These are phyloP conservation scores for Ostrea denselamellosa DNA, from an alignment of 1,140 invertebrate genomes.

Conservation along the genomic window DNA sequence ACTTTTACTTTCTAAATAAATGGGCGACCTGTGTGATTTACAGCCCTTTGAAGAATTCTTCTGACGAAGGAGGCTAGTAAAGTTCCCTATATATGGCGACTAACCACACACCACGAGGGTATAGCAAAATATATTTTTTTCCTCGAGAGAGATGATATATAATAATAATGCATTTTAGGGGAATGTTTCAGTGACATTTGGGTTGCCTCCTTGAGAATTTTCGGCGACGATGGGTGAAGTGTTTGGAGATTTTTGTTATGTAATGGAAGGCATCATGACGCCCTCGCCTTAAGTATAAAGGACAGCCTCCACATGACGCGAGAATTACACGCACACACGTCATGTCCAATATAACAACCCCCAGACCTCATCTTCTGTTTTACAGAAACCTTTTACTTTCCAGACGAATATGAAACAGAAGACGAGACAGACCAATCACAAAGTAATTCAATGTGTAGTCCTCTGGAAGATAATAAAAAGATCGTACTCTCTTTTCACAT, in stretches of 20 bases:
- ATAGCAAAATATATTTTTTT: conserved; percentile 12
- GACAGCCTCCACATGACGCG: conserved; percentile 22
- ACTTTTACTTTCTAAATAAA: conserved; percentile 34
- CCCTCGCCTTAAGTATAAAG: conserved; percentile 12
- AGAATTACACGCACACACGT: conserved; percentile 12
- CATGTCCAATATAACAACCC: conserved; percentile 25
- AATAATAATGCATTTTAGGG: conserved; percentile 19
- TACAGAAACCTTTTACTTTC: conserved; percentile 13
- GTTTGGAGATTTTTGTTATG: conserved; percentile 11
- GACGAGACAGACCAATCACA: conserved; percentile 15
- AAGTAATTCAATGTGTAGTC: background rate
- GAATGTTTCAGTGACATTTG: conserved; percentile 27
- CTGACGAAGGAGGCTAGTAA: conserved; percentile 27
- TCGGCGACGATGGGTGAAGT: conserved; percentile 22
- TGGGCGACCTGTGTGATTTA: conserved; percentile 36
- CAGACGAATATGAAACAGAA: background rate
- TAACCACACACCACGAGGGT: conserved; percentile 28
- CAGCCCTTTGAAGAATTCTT: conserved; percentile 39
- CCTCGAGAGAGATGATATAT: background rate
- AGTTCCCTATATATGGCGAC: conserved; percentile 21
- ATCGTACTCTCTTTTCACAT: background rate
- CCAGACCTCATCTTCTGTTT: background rate
- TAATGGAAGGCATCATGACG: conserved; percentile 30
- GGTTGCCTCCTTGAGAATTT: conserved; percentile 4
- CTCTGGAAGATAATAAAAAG: background rate